phyloP scores from a whole-genome alignment of 2,888 invertebrate species.

The Sphecodes monilicornis region DNA sequence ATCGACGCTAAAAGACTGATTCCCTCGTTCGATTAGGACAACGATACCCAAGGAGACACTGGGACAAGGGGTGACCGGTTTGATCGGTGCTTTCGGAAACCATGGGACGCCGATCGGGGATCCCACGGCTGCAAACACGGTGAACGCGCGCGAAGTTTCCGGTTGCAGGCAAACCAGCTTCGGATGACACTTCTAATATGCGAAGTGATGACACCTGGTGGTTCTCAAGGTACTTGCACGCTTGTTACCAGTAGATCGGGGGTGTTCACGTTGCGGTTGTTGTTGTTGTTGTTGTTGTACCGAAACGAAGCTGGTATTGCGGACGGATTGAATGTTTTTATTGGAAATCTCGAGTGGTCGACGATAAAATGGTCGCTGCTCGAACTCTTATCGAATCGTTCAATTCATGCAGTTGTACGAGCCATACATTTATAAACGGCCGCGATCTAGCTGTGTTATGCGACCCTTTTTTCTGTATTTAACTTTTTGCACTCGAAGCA shows the following conservation, averaged over 20 bases:
- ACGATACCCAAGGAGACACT: not conserved
- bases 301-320: not conserved
- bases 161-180: slow-evolving; percentile 33
- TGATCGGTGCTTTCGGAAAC: not conserved
- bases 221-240: slow-evolving; percentile 56
- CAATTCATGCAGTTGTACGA: not conserved
- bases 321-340: not conserved
- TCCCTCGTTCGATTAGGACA: not conserved
- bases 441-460: not conserved
- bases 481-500: too few relatives aligned
- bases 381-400: too few relatives aligned
- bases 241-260: not conserved
- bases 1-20: not conserved
- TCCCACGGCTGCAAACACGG: not conserved
- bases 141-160: not conserved
- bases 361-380: too few relatives aligned
- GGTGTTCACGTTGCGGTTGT: not conserved
- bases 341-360: too few relatives aligned
- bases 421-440: not conserved
- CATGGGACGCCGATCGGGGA: not conserved
- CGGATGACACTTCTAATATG: slow-evolving; percentile 69
- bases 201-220: slow-evolving; percentile 65
- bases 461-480: too few relatives aligned
- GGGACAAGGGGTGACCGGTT: not conserved
- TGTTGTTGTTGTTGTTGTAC: not conserved